These are phyloP conservation scores for Megalonaias nervosa DNA, from an alignment of 1,140 invertebrate species.

Conservation along the genomic window DNA sequence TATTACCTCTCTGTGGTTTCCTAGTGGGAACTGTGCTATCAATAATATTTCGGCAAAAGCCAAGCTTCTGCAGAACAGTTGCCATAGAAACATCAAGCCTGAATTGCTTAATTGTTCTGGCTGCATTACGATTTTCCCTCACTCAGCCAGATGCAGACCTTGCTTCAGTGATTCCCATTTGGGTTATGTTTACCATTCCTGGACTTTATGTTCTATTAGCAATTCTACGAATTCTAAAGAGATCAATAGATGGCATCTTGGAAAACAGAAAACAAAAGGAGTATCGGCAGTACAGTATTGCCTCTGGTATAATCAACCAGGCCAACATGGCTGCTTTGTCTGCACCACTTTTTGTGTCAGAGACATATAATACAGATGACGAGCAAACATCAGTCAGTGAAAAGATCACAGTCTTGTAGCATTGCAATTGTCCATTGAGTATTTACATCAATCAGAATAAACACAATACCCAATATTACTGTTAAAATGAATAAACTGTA, in stretches of 20 bases:
- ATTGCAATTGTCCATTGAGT: not conserved
- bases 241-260: constrained; percentile 44
- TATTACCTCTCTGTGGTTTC: constrained; percentile 62
- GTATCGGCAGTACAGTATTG: constrained; percentile 60
- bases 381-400: constrained; percentile 57
- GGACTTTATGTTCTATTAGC: constrained; percentile 60
- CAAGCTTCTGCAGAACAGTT: constrained; percentile 57
- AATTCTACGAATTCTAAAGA: constrained; percentile 50
- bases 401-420: constrained; percentile 66
- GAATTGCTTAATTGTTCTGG: constrained; percentile 63
- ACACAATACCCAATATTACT: not conserved
- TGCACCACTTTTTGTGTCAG: constrained; percentile 63
- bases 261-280: constrained; percentile 55
- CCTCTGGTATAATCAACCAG: constrained; percentile 62
- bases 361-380: constrained; percentile 58
- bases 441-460: not conserved
- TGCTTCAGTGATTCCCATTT: constrained; percentile 62
- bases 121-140: constrained; percentile 62
- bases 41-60: constrained; percentile 56
- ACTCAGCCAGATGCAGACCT: constrained; percentile 58
- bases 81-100: constrained; percentile 64
- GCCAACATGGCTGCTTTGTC: constrained; percentile 65
- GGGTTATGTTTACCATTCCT: constrained; percentile 66
- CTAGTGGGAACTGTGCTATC: constrained; percentile 51
- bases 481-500: not conserved